Evolutionary conservation across 2,113 vertebrate species (phyloP).

Genomic region (Myotis lucifugus): DNA sequence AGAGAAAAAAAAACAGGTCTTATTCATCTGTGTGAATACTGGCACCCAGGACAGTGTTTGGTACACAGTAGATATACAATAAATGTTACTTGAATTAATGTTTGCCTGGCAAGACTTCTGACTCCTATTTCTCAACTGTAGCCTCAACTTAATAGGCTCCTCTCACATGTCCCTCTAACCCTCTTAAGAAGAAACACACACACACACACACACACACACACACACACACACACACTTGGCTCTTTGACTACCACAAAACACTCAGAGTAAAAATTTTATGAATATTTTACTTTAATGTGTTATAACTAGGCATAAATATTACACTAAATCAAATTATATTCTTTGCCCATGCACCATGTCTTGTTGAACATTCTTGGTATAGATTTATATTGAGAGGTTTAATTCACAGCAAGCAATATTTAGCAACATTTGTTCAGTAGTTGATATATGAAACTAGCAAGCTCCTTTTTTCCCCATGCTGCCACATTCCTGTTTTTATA

Average conservation of each 20-base stretch:
- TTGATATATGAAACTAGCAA: constrained; percentile 66
- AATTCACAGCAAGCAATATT: constrained; percentile 74
- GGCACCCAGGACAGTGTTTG: not conserved
- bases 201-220: not conserved
- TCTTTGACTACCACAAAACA: constrained; percentile 32
- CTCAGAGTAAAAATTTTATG: too few relatives aligned
- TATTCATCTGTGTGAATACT: not conserved
- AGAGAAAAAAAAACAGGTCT: not conserved
- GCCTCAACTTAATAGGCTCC: not conserved
- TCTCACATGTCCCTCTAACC: not conserved
- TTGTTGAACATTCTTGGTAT: constrained; percentile 65
- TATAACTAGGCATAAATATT: not conserved
- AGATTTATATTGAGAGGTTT: constrained; percentile 51
- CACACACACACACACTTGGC: not conserved
- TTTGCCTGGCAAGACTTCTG: not conserved
- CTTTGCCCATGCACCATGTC: constrained; percentile 15
- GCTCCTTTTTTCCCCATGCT: not conserved
- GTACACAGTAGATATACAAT: too few relatives aligned
- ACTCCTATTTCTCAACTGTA: constrained; percentile 23
- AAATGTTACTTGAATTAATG: not conserved
- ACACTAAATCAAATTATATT: constrained; percentile 19
- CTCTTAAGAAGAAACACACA: not conserved
- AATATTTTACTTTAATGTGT: not conserved
- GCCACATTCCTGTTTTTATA: constrained; percentile 52
- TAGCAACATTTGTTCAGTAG: constrained; percentile 74